phyloP scores from a whole-genome alignment of 2,888 invertebrate species.

The Lepidonotus clava region DNA sequence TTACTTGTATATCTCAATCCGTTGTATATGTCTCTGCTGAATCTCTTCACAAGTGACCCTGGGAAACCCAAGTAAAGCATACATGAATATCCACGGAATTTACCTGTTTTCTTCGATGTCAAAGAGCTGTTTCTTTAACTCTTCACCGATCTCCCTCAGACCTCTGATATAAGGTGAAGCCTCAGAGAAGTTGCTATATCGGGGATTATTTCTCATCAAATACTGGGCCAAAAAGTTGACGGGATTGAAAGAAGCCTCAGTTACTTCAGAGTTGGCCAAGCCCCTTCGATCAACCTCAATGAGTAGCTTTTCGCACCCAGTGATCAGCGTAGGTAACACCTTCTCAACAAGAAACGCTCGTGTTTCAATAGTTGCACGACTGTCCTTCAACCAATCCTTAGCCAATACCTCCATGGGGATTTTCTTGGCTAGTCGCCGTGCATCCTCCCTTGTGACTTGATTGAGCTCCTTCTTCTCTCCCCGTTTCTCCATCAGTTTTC shows the following conservation, averaged over 20 bases:
- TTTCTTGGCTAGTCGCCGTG: slow-evolving; percentile 74
- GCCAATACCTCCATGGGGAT: slow-evolving; percentile 79
- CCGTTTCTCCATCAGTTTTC: slow-evolving; percentile 73
- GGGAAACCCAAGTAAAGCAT: no score
- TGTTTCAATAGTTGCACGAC: slow-evolving; percentile 76
- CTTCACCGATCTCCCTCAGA: slow-evolving; percentile 76
- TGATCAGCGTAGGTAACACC: slow-evolving; percentile 78
- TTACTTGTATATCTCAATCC: no score
- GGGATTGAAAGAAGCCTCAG: slow-evolving; percentile 79
- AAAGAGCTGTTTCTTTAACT: slow-evolving; percentile 75
- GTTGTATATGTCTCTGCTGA: no score
- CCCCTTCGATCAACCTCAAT: slow-evolving; percentile 77
- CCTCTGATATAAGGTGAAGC: slow-evolving; percentile 80
- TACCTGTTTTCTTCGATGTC: slow-evolving; percentile 80
- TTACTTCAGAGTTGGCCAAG: slow-evolving; percentile 70
- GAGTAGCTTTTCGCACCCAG: slow-evolving; percentile 80
- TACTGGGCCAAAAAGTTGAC: slow-evolving; percentile 80
- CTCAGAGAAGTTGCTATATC: slow-evolving; percentile 79
- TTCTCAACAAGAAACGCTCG: slow-evolving; percentile 78
- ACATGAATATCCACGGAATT: no score
- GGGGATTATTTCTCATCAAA: slow-evolving; percentile 80
- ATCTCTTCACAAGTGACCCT: no score
- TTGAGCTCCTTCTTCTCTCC: slow-evolving; percentile 73
- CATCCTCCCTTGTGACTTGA: slow-evolving; percentile 72
- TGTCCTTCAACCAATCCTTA: slow-evolving; percentile 77